These are phyloP conservation scores for Aphis gossypii DNA, from an alignment of 1,140 invertebrate genomes.

Conservation along the genomic window DNA sequence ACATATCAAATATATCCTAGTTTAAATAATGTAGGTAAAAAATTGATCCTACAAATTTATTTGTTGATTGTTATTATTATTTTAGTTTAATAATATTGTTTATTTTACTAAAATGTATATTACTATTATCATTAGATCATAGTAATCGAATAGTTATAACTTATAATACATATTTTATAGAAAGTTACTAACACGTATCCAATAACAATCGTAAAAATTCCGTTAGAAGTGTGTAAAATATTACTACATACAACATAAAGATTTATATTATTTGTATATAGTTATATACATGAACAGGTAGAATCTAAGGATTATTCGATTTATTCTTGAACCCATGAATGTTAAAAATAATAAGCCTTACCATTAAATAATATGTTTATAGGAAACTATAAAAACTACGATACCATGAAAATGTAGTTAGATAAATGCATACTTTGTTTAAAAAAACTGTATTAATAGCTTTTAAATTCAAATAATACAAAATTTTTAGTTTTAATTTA, in stretches of 20 bases:
- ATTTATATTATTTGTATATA: not conserved
- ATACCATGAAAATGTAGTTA: not conserved
- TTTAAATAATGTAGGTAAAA: not conserved
- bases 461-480: not conserved
- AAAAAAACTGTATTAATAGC: not conserved
- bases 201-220: not conserved
- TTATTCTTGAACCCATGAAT: not conserved
- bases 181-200: not conserved
- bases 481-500: not conserved
- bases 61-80: not conserved
- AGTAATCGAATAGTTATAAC: not conserved
- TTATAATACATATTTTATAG: not conserved
- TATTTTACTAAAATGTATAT: not conserved
- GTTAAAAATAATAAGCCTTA: not conserved
- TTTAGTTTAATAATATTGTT: not conserved
- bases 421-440: not conserved
- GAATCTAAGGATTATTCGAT: not conserved
- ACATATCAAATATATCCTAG: not conserved
- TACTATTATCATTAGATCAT: not conserved
- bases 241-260: not conserved
- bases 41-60: not conserved
- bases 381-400: not conserved
- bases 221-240: not conserved
- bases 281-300: not conserved
- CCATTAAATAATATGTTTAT: not conserved